phyloP scores from a whole-genome alignment of 2,797 vertebrate genomes.

The Nothura maculosa region DNA sequence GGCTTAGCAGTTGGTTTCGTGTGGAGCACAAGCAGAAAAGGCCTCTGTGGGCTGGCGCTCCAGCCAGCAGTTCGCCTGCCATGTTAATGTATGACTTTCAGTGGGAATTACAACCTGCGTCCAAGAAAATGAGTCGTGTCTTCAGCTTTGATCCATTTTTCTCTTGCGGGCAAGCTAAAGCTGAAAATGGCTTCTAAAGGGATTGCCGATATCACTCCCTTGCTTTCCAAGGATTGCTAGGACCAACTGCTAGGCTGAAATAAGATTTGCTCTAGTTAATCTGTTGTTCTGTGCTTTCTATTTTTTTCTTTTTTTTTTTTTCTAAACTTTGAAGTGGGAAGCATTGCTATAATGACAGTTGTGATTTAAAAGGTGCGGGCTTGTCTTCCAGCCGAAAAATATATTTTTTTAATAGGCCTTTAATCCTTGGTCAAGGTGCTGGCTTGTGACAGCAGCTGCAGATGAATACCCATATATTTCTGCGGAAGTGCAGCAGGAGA shows the following conservation, averaged over 20 bases:
- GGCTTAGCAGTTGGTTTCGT: neutral
- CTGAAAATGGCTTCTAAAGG: neutral
- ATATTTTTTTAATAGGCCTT: conserved; percentile 65
- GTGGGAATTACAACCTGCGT: conserved; percentile 1
- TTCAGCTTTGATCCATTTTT: neutral
- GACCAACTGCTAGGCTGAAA: neutral
- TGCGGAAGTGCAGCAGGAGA: conserved; percentile 11
- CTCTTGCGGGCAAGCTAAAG: neutral
- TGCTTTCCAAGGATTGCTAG: neutral
- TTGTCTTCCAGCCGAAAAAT: conserved; percentile 49
- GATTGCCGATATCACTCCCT: conserved; percentile 11
- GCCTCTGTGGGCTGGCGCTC: neutral
- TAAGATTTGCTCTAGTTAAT: neutral
- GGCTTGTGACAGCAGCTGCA: conserved; percentile 45
- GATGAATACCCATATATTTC: conserved; percentile 67
- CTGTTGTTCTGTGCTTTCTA: conserved; percentile 4
- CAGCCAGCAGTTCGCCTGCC: neutral
- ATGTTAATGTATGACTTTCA: neutral
- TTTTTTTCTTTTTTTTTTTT: conserved; percentile 1
- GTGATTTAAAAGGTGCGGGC: conserved; percentile 56
- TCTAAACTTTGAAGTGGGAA: conserved; percentile 16
- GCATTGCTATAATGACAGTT: neutral
- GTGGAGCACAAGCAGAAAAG: neutral
- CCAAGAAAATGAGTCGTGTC: neutral
- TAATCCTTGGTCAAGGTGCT: conserved; percentile 62